Evolutionary conservation across 1,140 invertebrate species (phyloP).

Genomic region (Brachionus plicatilis): DNA sequence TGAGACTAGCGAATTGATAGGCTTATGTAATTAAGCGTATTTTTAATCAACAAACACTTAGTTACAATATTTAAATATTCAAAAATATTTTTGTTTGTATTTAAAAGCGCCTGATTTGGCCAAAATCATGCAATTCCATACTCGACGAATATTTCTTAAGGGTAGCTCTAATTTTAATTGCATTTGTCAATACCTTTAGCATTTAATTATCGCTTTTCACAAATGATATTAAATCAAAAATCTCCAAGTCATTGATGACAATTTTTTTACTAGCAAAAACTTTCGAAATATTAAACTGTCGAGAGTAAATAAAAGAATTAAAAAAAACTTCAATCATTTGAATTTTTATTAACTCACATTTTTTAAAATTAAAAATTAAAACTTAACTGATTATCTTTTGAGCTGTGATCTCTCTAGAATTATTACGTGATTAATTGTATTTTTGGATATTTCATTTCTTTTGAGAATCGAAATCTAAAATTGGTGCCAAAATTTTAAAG

Average conservation of each 20-base stretch:
- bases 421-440: not conserved
- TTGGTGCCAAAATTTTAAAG: not conserved
- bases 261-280: not conserved
- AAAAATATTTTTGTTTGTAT: constrained; percentile 4
- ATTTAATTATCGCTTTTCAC: not conserved
- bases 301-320: not conserved
- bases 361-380: not conserved
- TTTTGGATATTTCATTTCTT: not conserved
- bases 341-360: not conserved
- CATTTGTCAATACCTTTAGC: not conserved
- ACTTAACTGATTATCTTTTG: not conserved
- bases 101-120: not conserved
- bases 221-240: not conserved
- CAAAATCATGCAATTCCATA: constrained; percentile 13
- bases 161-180: not conserved
- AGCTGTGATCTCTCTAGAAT: not conserved
- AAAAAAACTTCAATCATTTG: no score
- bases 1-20: not conserved
- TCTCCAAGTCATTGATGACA: not conserved
- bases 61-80: constrained; percentile 16
- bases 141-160: not conserved
- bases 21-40: constrained; percentile 11
- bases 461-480: not conserved
- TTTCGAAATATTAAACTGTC: not conserved
- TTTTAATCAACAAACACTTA: not conserved